Conservation (phyloP, 2,888 invertebrate genomes). For the Masnerella sp. region DNA sequence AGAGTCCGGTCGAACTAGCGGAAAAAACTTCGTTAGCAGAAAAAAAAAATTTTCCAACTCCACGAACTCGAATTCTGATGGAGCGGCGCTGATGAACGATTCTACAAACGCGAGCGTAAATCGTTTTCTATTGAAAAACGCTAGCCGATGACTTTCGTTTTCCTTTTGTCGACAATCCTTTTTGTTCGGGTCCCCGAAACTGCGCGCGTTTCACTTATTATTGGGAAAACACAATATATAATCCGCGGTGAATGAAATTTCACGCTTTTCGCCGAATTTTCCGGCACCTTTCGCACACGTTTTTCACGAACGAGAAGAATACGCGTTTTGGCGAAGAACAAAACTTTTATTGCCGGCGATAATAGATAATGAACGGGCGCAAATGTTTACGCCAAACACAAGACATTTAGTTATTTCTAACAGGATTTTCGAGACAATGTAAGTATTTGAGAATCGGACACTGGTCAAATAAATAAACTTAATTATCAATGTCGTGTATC, state of each 20-base stretch:
- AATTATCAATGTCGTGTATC: too few relatives aligned
- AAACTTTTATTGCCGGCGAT: too few relatives aligned
- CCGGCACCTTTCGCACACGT: background rate
- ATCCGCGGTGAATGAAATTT: constrained; percentile 10
- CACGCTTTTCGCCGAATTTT: constrained; percentile 10
- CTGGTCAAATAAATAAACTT: too few relatives aligned
- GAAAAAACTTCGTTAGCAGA: constrained; percentile 17
- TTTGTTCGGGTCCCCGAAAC: constrained; percentile 27
- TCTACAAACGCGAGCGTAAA: constrained; percentile 34
- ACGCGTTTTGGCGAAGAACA: too few relatives aligned
- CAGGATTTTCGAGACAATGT: too few relatives aligned
- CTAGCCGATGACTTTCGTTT: constrained; percentile 43
- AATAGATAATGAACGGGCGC: too few relatives aligned
- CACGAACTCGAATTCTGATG: constrained; percentile 29
- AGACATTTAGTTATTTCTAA: too few relatives aligned
- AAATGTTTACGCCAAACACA: too few relatives aligned
- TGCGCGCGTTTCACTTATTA: constrained; percentile 19
- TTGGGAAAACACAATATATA: constrained; percentile 16
- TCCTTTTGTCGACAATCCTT: constrained; percentile 34
- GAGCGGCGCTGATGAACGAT: constrained; percentile 33
- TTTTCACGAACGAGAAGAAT: too few relatives aligned
- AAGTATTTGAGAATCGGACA: too few relatives aligned
- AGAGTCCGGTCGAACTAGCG: constrained; percentile 1
- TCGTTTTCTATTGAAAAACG: constrained; percentile 40
- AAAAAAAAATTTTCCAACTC: constrained; percentile 12